Evolutionary conservation across 2,888 invertebrate species (phyloP).

Genomic region (Idaea dimidiata): DNA sequence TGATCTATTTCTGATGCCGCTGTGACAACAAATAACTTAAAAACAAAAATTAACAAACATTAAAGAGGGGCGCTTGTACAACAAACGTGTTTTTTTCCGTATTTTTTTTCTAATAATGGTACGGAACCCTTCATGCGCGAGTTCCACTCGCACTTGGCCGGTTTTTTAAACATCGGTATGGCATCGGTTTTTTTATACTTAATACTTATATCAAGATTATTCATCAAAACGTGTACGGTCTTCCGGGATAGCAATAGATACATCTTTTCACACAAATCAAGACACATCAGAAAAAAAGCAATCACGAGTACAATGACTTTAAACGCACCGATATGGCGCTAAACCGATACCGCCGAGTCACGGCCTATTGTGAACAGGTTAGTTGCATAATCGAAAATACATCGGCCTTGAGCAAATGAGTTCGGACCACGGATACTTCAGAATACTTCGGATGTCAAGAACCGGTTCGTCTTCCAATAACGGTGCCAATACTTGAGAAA

Average conservation of each 20-base stretch:
- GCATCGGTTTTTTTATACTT: too few relatives aligned
- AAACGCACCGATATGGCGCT: background rate
- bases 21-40: too few relatives aligned
- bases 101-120: too few relatives aligned
- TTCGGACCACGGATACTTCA: constrained; percentile 4
- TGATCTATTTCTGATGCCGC: too few relatives aligned
- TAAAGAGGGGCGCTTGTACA: too few relatives aligned
- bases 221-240: background rate
- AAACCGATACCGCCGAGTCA: constrained; percentile 18
- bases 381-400: constrained; percentile 33
- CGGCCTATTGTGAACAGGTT: constrained; percentile 19
- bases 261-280: background rate
- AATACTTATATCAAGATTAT: background rate
- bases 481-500: constrained; percentile 17
- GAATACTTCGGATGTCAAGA: constrained; percentile 11
- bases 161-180: too few relatives aligned
- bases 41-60: too few relatives aligned
- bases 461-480: constrained; percentile 10
- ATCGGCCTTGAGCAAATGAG: constrained; percentile 31
- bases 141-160: too few relatives aligned
- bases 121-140: too few relatives aligned
- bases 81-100: too few relatives aligned
- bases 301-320: background rate
- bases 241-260: background rate
- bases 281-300: background rate